Percentiles rank a stretch among this genome's conserved stretches.
phyloP scores from a whole-genome alignment of 1,140 invertebrate species.

The Psix sp. region DNA sequence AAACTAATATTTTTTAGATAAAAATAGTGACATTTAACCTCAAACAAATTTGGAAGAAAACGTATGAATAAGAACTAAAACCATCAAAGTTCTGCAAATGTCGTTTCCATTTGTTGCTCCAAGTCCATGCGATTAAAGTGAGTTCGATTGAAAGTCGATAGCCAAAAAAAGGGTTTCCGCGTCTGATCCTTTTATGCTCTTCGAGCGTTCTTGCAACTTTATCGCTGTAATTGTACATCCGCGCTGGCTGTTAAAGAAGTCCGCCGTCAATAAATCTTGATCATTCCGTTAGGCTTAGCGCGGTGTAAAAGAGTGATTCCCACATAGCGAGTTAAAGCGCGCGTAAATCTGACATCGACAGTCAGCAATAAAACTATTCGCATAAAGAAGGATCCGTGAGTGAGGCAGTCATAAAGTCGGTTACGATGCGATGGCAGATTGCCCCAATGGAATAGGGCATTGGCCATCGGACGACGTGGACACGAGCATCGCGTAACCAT shows the following conservation, averaged over 20 bases:
- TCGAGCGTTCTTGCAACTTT: too few relatives aligned
- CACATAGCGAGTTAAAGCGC: slow-evolving; percentile 14
- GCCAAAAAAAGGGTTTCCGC: not conserved
- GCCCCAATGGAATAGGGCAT: slow-evolving; percentile 55
- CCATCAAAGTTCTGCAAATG: too few relatives aligned
- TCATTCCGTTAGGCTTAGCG: slow-evolving; percentile 21
- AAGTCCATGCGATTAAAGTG: too few relatives aligned
- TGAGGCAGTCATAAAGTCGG: slow-evolving; percentile 49
- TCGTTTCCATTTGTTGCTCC: too few relatives aligned
- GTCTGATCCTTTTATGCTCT: too few relatives aligned
- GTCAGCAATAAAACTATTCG: slow-evolving; percentile 50
- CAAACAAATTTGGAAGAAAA: too few relatives aligned
- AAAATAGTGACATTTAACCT: too few relatives aligned
- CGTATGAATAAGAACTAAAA: too few relatives aligned
- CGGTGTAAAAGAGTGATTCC: slow-evolving; percentile 37
- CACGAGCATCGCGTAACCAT: slow-evolving; percentile 47
- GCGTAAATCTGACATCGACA: slow-evolving; percentile 41
- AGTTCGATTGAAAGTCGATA: not conserved
- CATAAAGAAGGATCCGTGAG: slow-evolving; percentile 42
- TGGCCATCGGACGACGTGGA: slow-evolving; percentile 17
- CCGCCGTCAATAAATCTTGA: slow-evolving; percentile 31
- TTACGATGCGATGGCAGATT: slow-evolving; percentile 65
- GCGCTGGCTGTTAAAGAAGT: too few relatives aligned
- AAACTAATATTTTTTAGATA: too few relatives aligned
- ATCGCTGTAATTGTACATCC: too few relatives aligned